Base-by-base conservation (phyloP, 2,113 vertebrate genomes). In the Regulus satrapa region DNA sequence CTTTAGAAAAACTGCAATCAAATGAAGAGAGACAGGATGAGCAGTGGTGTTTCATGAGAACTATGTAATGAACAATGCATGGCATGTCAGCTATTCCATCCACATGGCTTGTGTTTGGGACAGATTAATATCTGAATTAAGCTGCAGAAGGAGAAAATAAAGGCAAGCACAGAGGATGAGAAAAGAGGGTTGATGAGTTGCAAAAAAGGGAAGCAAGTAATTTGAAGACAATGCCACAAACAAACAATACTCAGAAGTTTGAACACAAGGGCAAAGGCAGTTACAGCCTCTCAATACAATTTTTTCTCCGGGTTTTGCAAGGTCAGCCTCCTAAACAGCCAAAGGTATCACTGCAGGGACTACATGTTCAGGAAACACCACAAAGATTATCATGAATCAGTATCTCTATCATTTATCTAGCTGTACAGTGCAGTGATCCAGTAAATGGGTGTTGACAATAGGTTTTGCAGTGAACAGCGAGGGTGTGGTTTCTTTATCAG, bases 81-180 rank as follows among this genome's bases (percentile, higher is more conserved):
- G 72, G 85, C 31, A 94, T 80, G 59, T 80, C 73, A 91, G 34
- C 36, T 77, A 77, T 88, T 94, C 55, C n/a, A 88, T 86, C 91
- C 79, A 71, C 46, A 7, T 31, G 75, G 46, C 8, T 85, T 88
- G 51, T 74, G 72, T 69, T 12, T 38, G 36, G 45, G 41, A 38
- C 34, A 88, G 85, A 80, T 77, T 66, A 71, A 55, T 25, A 34
- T 62, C 63, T 49, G 75, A 92, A 56, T 24, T 88, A 62, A 24
- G 51, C 29, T 63, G 58, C 67, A 72, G 32, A 93, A 95, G 31
- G 19, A 86, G 31, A 31, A 87, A 91, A 71, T 48, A 52, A 81
- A 87, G 63, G 36, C 41, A 72, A 73, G 76, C 1, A 12, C 23
- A 69, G 16, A 74, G 14, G 17, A 49, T 16, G 14, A 88, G 49